phyloP scores from a whole-genome alignment of 2,797 vertebrate genomes.

The Urocyon cinereoargenteus region DNA sequence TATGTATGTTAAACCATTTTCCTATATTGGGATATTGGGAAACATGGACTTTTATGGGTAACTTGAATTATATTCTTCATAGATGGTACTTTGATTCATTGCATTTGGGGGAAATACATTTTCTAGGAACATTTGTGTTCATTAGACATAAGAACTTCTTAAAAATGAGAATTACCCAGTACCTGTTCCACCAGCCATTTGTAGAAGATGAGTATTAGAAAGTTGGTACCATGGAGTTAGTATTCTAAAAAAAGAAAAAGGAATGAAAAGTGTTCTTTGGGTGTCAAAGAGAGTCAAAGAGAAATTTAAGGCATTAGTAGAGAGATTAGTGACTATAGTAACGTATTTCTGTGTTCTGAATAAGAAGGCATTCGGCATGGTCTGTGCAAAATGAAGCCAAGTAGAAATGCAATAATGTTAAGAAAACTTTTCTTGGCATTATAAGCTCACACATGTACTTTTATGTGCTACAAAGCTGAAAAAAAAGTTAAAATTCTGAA shows the following conservation, averaged over 20 bases:
- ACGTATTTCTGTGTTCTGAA: slow-evolving; percentile 1
- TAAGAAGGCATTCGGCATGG: neutral
- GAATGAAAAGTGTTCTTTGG: neutral
- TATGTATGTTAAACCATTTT: neutral
- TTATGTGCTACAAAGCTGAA: slow-evolving; percentile 65
- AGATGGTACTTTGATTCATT: neutral
- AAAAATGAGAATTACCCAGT: slow-evolving; percentile 21
- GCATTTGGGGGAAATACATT: neutral
- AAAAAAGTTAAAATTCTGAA: slow-evolving; percentile 64
- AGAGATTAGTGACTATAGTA: neutral
- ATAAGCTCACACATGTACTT: slow-evolving; percentile 65
- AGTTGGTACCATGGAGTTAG: neutral
- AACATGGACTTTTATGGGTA: neutral
- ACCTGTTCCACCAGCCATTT: neutral
- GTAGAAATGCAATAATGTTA: slow-evolving; percentile 58
- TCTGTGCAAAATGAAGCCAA: slow-evolving; percentile 28
- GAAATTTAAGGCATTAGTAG: slow-evolving; percentile 18
- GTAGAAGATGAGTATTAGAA: neutral
- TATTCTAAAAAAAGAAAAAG: neutral
- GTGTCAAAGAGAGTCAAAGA: neutral
- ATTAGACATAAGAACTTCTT: neutral
- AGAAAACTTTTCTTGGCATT: slow-evolving; percentile 72
- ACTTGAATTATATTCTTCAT: slow-evolving; percentile 1
- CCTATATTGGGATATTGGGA: neutral
- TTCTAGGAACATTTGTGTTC: slow-evolving; percentile 27